Conservation (phyloP, 2,797 vertebrate species). For the Allobates femoralis region DNA sequence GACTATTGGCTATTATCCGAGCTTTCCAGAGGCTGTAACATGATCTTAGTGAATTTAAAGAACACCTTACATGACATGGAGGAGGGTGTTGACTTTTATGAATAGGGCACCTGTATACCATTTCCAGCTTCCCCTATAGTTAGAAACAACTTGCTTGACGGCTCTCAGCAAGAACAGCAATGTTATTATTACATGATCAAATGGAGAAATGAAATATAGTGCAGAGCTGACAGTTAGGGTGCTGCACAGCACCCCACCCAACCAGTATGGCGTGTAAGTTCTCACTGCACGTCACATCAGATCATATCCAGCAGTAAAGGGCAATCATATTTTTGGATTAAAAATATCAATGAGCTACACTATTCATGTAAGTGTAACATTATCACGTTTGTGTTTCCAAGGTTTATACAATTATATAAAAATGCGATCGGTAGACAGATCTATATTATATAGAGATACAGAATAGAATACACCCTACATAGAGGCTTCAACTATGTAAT, state of each 20-base stretch:
- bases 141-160: not conserved
- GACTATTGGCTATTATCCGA: not conserved
- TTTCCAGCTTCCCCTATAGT: not conserved
- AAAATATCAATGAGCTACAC: not conserved
- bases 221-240: not conserved
- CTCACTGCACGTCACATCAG: not conserved
- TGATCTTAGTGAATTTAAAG: not conserved
- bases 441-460: not conserved
- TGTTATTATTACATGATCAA: not conserved
- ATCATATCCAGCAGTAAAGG: too few species aligned
- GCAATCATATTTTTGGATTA: not conserved
- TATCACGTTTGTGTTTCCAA: not conserved
- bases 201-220: not conserved
- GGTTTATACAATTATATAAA: not conserved
- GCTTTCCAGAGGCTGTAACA: not conserved
- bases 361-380: not conserved
- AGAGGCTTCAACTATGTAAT: too few species aligned
- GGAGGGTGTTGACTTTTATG: not conserved
- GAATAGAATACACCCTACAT: too few species aligned
- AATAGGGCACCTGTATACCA: not conserved
- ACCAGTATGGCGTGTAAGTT: not conserved
- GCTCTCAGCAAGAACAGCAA: not conserved
- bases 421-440: not conserved
- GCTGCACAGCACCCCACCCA: conserved; percentile 40
- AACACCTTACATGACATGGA: not conserved